Base-by-base conservation (phyloP, 2,797 vertebrate species). In the Typhlichthys subterraneus region DNA sequence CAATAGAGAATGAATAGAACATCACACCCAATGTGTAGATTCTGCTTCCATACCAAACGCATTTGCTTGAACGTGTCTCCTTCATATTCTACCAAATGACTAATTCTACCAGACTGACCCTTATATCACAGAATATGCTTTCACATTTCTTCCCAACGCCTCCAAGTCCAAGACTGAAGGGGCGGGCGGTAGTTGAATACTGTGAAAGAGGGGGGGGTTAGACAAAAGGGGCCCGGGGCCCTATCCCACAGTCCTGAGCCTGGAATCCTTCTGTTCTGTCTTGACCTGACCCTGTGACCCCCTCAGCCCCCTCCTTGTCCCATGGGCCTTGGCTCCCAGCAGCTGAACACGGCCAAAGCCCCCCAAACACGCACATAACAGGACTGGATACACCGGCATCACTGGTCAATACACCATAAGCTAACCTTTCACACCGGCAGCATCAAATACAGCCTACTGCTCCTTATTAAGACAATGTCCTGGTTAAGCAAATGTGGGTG, bases 251-350 rank as follows among this genome's bases (percentile, higher is more conserved):
- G 79, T 87, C 81, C 77, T 75, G 79, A 65, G 12, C 84, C 83
- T 82, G 80, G 91, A 90, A 87, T 92, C 88, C 76, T 88, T 86
- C 85, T 91, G 87, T 87, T 91, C 87, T 87, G 86, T 89, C 88
- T 86, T 84, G 73, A 84, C 85, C 76, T 87, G 89, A 88, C 88
- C 90, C 45, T 51, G 38, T 82, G 84, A 89, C 89, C 89, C 78
- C 65, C 87, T 81, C 85, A 87, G 84, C 45, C 77, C 72, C 83
- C 81, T 75, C 70, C 65, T 38, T n/a, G 69, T 91, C 89, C 89
- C 89, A 79, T 75, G 89, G 88, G 89, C 77, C 69, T 57, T 50
- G 69, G 81, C 74, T 88, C 87, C 81, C 82, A 85, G 91, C 91
- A 93, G 89, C 89, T 91, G 89, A 92, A 87, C 12, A 33, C 61